A percentile compares a stretch with the other conserved stretches of the same genome.
phyloP scores from a whole-genome alignment of 2,888 invertebrate genomes.

The Ichneumon xanthorius region DNA sequence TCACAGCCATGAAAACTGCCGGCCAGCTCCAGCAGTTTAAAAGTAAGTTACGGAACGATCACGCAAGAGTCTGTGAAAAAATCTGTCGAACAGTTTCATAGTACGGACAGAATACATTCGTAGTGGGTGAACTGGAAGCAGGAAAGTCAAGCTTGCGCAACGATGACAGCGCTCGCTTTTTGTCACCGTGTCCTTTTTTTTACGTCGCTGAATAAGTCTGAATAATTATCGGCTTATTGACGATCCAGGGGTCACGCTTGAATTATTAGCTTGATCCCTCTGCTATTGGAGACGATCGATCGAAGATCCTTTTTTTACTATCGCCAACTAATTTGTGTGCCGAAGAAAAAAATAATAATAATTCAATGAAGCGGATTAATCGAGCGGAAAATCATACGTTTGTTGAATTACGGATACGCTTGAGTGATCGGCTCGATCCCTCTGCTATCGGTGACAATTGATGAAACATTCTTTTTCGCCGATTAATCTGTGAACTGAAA shows the following conservation, averaged over 20 bases:
- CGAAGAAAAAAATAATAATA: background rate
- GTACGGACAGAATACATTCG: background rate
- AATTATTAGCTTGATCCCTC: background rate
- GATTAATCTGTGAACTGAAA: background rate
- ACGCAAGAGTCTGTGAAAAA: background rate
- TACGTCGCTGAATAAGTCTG: background rate
- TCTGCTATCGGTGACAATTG: too few species aligned
- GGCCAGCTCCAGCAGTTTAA: slow-evolving; percentile 80
- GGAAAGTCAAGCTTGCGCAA: slow-evolving; percentile 26
- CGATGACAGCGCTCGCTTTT: slow-evolving; percentile 4
- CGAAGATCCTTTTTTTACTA: background rate
- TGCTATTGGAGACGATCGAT: slow-evolving; percentile 7
- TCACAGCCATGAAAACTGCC: slow-evolving; percentile 79
- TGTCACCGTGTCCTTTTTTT: slow-evolving; percentile 17
- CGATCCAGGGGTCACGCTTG: background rate
- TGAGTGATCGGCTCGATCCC: too few species aligned
- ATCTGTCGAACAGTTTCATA: background rate
- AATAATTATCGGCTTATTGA: background rate
- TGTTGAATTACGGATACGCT: too few species aligned
- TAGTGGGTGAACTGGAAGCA: background rate
- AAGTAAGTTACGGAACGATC: slow-evolving; percentile 77
- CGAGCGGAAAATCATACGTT: too few species aligned
- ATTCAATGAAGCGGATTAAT: background rate
- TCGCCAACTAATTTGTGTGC: background rate
- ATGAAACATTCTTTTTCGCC: background rate